phyloP scores from a whole-genome alignment of 2,888 invertebrate genomes.

The Neoscelio sp. region DNA sequence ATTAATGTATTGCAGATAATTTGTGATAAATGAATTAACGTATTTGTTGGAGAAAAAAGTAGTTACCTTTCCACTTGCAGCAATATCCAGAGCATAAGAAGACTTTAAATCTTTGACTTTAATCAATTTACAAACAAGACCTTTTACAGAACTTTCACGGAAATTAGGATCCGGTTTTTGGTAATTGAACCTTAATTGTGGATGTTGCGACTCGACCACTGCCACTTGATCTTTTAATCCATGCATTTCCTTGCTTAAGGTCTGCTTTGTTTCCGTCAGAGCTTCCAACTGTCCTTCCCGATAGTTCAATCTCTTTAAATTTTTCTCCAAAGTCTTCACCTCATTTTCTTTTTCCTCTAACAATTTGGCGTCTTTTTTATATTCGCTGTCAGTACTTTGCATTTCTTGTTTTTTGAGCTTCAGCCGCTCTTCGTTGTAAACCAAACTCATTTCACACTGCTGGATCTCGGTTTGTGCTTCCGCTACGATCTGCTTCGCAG shows the following conservation, averaged over 20 bases:
- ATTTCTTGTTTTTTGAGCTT: conserved; percentile 88
- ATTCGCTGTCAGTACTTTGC: conserved; percentile 87
- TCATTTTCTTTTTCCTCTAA: conserved; percentile 86
- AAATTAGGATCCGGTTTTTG: conserved; percentile 91
- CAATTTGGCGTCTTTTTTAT: conserved; percentile 86
- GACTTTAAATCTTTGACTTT: conserved; percentile 88
- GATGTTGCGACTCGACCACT: conserved; percentile 85
- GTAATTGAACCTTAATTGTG: conserved; percentile 89
- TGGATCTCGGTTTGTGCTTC: conserved; percentile 92
- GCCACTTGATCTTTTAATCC: conserved; percentile 85
- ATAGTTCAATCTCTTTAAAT: conserved; percentile 85
- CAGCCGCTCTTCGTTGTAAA: conserved; percentile 86
- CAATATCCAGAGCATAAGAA: conserved; percentile 92
- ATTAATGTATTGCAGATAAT: too few relatives aligned
- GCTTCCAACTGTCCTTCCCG: conserved; percentile 86
- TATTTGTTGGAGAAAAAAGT: too few relatives aligned
- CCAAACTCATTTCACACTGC: conserved; percentile 90
- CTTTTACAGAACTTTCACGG: conserved; percentile 87
- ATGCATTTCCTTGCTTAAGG: conserved; percentile 85
- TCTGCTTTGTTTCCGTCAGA: conserved; percentile 84
- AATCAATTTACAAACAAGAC: conserved; percentile 92
- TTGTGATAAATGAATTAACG: too few relatives aligned
- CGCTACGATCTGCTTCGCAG: conserved; percentile 90
- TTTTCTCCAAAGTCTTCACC: conserved; percentile 84
- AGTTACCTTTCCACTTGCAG: conserved; percentile 94